Evolutionary conservation across 1,140 invertebrate species (phyloP).

Genomic region (Zaprionus vittiger): DNA sequence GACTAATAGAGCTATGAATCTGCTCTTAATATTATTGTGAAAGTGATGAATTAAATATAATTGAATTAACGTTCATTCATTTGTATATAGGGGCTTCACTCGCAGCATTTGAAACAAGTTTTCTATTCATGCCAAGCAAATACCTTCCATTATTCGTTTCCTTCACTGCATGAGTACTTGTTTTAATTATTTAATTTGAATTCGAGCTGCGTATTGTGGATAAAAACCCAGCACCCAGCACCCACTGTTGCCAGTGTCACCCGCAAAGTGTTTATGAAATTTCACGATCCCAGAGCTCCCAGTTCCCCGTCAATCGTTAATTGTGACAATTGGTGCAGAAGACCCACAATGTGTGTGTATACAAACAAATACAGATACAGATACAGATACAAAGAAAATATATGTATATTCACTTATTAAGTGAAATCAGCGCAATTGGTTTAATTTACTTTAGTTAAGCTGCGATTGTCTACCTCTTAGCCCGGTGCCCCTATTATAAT

Average conservation of each 20-base stretch:
- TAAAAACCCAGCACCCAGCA: conserved; percentile 2
- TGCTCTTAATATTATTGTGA: neutral
- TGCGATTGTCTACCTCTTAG: conserved; percentile 18
- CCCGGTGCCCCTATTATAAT: conserved; percentile 14
- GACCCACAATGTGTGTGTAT: conserved; percentile 17
- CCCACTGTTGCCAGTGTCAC: conserved; percentile 19
- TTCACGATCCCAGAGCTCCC: conserved; percentile 44
- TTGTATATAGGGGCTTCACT: conserved; percentile 27
- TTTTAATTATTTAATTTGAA: conserved; percentile 59
- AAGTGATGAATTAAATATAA: neutral
- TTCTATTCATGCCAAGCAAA: conserved; percentile 9
- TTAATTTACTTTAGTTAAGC: conserved; percentile 74
- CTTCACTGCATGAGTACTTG: conserved; percentile 14
- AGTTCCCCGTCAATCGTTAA: conserved; percentile 42
- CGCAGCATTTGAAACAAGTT: conserved; percentile 9
- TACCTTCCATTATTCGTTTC: conserved; percentile 16
- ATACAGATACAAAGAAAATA: neutral
- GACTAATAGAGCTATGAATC: neutral
- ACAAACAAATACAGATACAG: neutral
- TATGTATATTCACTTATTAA: conserved; percentile 60
- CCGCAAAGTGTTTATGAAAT: conserved; percentile 59
- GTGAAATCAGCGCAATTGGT: conserved; percentile 75
- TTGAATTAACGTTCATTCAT: neutral
- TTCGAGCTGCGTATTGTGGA: conserved; percentile 43
- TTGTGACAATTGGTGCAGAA: conserved; percentile 67